Base-by-base conservation (phyloP, 2,113 vertebrate genomes). In the Osmerus mordax region DNA sequence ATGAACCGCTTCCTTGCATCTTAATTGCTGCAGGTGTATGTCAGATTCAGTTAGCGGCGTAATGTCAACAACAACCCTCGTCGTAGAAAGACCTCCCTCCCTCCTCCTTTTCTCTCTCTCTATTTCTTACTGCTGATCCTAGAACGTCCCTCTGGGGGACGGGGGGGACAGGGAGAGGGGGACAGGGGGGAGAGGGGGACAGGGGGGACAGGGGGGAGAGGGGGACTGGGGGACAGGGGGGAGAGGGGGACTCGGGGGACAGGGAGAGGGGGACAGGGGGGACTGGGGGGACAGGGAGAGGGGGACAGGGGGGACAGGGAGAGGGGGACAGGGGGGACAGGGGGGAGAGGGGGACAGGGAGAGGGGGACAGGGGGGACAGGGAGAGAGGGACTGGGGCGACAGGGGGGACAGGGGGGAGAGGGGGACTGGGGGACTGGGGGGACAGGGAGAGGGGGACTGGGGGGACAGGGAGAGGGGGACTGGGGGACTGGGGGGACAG, bases 11-110 rank as follows among this genome's bases (percentile, higher is more conserved):
- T 67, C 58, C 29, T 1, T 65, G 32, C 47, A 55, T 72, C 70
- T 73, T 71, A 77, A 78, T 80, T 81, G 70, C 69, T 66, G 67
- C 81, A 81, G 80, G 80, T 82, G 70, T 41, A 41, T 60, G 76
- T 77, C 80, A 79, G 65, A 58, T 71, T 21, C 52, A 71, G 67
- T 86, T 80, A 77, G 76, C 25, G 65, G 12, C 47, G 36, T 54
- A 54, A 58, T 53, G 32, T 73, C 78, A 74, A 63, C 32, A 73
- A 62, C 56, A 60, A 28, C 32, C 75, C 28, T 21, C 7, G 25
- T 28, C 65, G 4, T 41, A 32, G 71, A 69, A 70, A 47, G 67
- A 73, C 15, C 54, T n/a, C 54, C 54, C 54, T 56, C 54, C 16
- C 2, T 18, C 36, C 53, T 72, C 67, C 61, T 11, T n/a, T 47